Evolutionary conservation across 2,888 invertebrate species (phyloP).

Genomic region (Dryocosmus kuriphilus): DNA sequence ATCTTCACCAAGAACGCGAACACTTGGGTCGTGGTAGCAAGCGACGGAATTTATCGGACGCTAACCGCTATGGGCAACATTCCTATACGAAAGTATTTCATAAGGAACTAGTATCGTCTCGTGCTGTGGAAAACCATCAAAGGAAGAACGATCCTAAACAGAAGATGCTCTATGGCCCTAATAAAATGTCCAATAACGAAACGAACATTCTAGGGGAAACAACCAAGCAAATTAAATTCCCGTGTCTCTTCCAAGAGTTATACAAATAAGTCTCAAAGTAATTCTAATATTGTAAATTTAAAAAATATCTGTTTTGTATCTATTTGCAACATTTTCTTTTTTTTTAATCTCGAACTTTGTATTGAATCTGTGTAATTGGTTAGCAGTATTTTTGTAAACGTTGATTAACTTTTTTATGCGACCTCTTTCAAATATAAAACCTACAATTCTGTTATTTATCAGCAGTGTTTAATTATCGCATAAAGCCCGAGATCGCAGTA

Average conservation of each 20-base stretch:
- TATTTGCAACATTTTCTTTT: neutral
- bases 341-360: constrained; percentile 19
- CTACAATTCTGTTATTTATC: constrained; percentile 37
- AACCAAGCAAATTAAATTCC: neutral
- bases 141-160: constrained; percentile 22
- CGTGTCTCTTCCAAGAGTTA: neutral
- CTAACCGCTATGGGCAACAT: constrained; percentile 66
- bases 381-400: neutral
- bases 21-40: constrained; percentile 64
- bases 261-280: neutral
- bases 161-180: constrained; percentile 6
- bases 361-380: neutral
- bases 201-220: neutral
- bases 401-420: neutral
- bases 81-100: constrained; percentile 66
- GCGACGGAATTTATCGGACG: constrained; percentile 71
- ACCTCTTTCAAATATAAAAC: constrained; percentile 12
- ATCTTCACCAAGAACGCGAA: constrained; percentile 68
- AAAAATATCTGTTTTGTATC: neutral
- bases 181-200: constrained; percentile 16
- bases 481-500: constrained; percentile 11
- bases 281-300: neutral
- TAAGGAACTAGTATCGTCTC: constrained; percentile 55
- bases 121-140: constrained; percentile 8
- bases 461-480: constrained; percentile 27